Conservation (phyloP, 2,888 invertebrate genomes). For the Agrochola circellaris region DNA sequence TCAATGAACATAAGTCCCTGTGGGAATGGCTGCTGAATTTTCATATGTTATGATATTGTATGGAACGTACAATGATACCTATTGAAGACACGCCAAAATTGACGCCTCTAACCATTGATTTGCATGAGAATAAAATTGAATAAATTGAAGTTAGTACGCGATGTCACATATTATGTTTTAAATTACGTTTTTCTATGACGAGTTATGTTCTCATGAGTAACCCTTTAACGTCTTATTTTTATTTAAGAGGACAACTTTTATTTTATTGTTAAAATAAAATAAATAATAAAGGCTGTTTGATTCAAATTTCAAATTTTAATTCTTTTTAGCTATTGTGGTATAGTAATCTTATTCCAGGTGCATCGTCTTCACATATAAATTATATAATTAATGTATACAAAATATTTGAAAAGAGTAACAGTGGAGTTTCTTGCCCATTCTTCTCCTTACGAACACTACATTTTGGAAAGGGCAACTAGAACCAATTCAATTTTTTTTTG, state of each 20-base stretch:
- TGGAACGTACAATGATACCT: constrained; percentile 33
- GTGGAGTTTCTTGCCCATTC: no score
- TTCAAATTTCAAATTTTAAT: no score
- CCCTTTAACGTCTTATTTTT: not conserved
- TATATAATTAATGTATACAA: no score
- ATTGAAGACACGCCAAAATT: constrained; percentile 36
- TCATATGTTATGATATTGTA: constrained; percentile 39
- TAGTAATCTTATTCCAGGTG: no score
- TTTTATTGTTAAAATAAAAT: not conserved
- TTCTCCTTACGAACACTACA: no score
- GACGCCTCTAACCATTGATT: constrained; percentile 31
- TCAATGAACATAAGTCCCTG: constrained; percentile 40
- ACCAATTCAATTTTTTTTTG: no score
- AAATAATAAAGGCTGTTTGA: no score
- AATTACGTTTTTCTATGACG: not conserved
- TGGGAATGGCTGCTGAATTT: constrained; percentile 59
- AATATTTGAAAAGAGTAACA: no score
- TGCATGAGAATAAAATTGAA: constrained; percentile 27
- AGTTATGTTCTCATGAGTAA: not conserved
- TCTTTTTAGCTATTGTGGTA: no score
- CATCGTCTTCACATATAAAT: no score
- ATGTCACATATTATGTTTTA: not conserved
- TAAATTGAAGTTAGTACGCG: not conserved
- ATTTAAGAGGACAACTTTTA: not conserved
- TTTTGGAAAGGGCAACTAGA: no score